Evolutionary conservation across 2,113 vertebrate genomes (phyloP).

Genomic region (Lipophrys pholis): DNA sequence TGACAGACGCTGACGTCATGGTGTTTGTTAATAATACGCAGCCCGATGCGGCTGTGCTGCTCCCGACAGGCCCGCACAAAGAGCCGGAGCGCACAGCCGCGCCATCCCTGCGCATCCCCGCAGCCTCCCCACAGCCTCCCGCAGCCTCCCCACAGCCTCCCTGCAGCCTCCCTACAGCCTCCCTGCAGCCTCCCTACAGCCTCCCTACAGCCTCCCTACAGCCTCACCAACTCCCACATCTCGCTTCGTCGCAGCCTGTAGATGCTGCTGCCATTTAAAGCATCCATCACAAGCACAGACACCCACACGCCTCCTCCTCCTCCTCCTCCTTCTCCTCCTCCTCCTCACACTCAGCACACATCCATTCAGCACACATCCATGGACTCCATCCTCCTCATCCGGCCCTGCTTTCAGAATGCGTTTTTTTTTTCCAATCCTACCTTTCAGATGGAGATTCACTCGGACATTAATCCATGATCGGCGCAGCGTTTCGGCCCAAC

Average conservation of each 20-base stretch:
- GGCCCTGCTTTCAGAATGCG: conserved; percentile 25
- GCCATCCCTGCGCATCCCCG: conserved; percentile 1
- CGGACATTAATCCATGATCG: conserved; percentile 73
- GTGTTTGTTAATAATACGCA: conserved; percentile 73
- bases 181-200: background rate
- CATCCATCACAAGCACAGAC: conserved; percentile 43
- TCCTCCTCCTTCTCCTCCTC: too few relatives aligned
- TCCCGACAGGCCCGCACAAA: conserved; percentile 67
- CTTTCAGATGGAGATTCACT: conserved; percentile 63
- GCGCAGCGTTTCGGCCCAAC: conserved; percentile 33
- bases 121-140: too few relatives aligned
- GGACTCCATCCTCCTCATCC: conserved; percentile 18
- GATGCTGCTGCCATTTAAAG: conserved; percentile 39
- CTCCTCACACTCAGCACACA: conserved; percentile 4
- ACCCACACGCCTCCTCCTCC: background rate
- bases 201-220: background rate
- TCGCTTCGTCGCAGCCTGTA: conserved; percentile 16
- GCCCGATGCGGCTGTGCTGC: conserved; percentile 73
- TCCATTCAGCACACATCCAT: conserved; percentile 8
- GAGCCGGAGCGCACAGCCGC: conserved; percentile 29
- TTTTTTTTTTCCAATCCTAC: conserved; percentile 43
- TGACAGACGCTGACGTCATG: conserved; percentile 72
- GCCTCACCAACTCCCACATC: background rate
- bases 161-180: too few relatives aligned
- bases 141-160: background rate